These are phyloP conservation scores for Tachypleus tridentatus DNA, from an alignment of 1,140 invertebrate genomes.

Conservation along the genomic window DNA sequence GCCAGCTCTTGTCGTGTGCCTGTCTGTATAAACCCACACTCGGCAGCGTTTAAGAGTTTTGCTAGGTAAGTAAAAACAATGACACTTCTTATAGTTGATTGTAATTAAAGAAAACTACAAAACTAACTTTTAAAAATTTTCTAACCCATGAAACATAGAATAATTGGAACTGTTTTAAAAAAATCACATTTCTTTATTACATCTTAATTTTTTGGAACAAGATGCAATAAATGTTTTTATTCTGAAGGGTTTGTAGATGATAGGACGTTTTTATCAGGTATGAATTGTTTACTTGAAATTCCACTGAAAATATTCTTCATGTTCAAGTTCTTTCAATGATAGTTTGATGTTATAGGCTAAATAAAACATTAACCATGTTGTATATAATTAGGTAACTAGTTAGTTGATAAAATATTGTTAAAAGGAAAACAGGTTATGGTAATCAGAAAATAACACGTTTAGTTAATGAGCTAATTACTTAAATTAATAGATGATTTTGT, in stretches of 20 bases:
- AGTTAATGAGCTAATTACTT: too few relatives aligned
- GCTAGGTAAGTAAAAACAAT: conserved; percentile 67
- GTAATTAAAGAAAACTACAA: background rate
- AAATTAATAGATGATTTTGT: too few relatives aligned
- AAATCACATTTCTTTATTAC: background rate
- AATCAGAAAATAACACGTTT: too few relatives aligned
- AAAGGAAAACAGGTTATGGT: too few relatives aligned
- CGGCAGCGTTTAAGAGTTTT: conserved; percentile 98
- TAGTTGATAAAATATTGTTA: too few relatives aligned
- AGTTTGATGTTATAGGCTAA: too few relatives aligned
- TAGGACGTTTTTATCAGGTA: too few relatives aligned
- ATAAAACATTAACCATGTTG: too few relatives aligned
- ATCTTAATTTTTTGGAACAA: background rate
- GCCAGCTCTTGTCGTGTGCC: conserved; percentile 79
- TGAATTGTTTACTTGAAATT: too few relatives aligned
- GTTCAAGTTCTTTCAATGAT: too few relatives aligned
- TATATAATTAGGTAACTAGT: too few relatives aligned
- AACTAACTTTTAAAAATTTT: background rate
- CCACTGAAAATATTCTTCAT: too few relatives aligned
- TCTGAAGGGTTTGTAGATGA: background rate
- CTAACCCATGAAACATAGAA: background rate
- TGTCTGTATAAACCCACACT: conserved; percentile 97
- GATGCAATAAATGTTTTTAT: background rate
- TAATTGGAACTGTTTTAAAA: background rate
- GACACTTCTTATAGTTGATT: background rate